Base-by-base conservation (phyloP, 2,888 invertebrate species). In the Conops quadrifasciatus region DNA sequence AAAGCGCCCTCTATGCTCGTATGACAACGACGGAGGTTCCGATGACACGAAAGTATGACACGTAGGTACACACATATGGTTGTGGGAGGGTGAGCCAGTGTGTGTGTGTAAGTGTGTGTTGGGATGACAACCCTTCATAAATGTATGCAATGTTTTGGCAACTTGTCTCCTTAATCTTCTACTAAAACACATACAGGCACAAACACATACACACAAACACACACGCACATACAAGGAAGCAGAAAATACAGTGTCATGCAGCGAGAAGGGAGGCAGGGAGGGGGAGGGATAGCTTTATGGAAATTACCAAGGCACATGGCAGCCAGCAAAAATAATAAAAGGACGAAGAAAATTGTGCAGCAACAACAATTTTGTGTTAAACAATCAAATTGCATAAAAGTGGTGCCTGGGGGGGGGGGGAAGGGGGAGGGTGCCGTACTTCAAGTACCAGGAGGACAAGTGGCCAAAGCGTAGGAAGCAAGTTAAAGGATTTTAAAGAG, bases 81-180 rank as follows among this genome's bases (percentile, higher is more conserved):
- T 75, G 74, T 74, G 72, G 72, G 71, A 69, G 70, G 13, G 67
- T 74, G 74, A 71, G 74, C 74, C 5, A 7, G 9, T 36, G 36
- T 9, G 36, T 36, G 36, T 36, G 5, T 36, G 36, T 36, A 9
- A 7, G 36, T 36, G 36, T 36, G 9, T 36, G 9, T 36, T 36
- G 4, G 36, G 5, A 7, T 36, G 36, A 9, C 36, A 36, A 36
- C 36, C 9, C 36, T 36, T 68, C 68, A 73, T 66, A 72, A 75
- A 76, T 72, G 71, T 75, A 76, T 75, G 75, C 74, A 71, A 74
- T 73, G 73, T 73, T 75, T 73, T 74, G 71, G 58, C 65, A 73
- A 73, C 71, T 72, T 73, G 74, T 73, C 73, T 73, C 70, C 64
- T 75, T 73, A 74, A 74, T 75, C 71, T 62, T 62, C 63, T 71